Percentiles rank a stretch among this genome's conserved stretches.
phyloP scores from a whole-genome alignment of 2,797 vertebrate genomes.

The Garrulus glandarius region DNA sequence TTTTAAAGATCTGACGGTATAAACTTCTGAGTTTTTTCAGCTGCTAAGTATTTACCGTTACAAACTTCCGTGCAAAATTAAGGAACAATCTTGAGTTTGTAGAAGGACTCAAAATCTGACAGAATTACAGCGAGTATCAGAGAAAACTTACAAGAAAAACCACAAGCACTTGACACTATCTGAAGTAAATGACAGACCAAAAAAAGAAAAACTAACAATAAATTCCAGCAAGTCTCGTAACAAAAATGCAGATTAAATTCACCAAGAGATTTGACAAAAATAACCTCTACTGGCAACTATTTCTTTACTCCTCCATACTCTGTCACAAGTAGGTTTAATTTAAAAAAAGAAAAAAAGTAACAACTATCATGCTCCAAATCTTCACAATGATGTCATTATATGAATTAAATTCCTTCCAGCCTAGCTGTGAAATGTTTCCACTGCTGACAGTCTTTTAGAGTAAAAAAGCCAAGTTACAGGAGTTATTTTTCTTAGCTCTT shows the following conservation, averaged over 20 bases:
- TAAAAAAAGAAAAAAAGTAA: neutral
- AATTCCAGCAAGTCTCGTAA: neutral
- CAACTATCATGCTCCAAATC: neutral
- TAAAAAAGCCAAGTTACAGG: neutral
- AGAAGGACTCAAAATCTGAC: neutral
- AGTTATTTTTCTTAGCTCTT: neutral
- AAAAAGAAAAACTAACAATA: neutral
- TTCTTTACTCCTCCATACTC: neutral
- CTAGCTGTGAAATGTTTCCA: neutral
- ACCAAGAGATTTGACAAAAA: neutral
- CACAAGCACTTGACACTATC: neutral
- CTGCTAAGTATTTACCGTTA: neutral
- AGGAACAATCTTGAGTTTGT: neutral
- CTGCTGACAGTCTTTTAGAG: neutral
- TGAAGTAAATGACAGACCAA: neutral
- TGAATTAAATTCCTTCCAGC: neutral
- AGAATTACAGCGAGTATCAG: neutral
- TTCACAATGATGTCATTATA: neutral
- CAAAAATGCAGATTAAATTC: neutral
- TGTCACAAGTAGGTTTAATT: neutral
- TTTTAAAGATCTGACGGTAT: neutral
- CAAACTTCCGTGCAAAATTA: neutral
- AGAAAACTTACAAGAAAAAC: neutral
- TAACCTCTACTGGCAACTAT: neutral
- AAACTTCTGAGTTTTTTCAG: neutral